These are phyloP conservation scores for Hemithea aestivaria DNA, from an alignment of 2,888 invertebrate genomes.

Conservation along the genomic window DNA sequence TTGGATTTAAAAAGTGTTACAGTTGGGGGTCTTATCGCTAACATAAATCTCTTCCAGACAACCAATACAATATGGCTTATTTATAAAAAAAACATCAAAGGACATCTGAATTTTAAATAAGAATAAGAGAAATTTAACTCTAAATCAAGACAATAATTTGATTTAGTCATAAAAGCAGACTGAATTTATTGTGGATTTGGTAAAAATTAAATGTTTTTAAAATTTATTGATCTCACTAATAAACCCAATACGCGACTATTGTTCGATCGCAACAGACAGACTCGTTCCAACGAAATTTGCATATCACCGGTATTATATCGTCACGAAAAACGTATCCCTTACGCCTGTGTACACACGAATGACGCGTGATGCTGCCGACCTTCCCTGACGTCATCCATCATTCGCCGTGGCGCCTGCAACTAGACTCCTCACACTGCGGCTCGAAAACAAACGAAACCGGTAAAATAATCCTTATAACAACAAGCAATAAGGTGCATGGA, in stretches of 20 bases:
- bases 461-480: conserved; percentile 33
- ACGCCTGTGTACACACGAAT: conserved; percentile 79
- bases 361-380: conserved; percentile 79
- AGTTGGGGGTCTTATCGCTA: too few relatives aligned
- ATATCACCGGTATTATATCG: conserved; percentile 79
- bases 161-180: too few relatives aligned
- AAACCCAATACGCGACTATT: conserved; percentile 30
- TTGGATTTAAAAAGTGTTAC: too few relatives aligned
- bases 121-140: too few relatives aligned
- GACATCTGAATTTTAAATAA: too few relatives aligned
- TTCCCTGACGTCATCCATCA: conserved; percentile 79
- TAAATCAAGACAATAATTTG: too few relatives aligned
- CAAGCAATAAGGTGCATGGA: conserved; percentile 31
- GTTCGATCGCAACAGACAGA: conserved; percentile 48
- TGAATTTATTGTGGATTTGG: too few relatives aligned
- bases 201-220: too few relatives aligned
- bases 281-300: conserved; percentile 66
- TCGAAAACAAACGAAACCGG: conserved; percentile 21
- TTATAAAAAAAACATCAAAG: too few relatives aligned
- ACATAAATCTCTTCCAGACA: too few relatives aligned
- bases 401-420: conserved; percentile 78
- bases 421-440: conserved; percentile 72
- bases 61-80: too few relatives aligned
- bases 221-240: conserved; percentile 25
- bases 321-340: conserved; percentile 80